phyloP scores from a whole-genome alignment of 2,113 vertebrate species.

The Morone chrysops region DNA sequence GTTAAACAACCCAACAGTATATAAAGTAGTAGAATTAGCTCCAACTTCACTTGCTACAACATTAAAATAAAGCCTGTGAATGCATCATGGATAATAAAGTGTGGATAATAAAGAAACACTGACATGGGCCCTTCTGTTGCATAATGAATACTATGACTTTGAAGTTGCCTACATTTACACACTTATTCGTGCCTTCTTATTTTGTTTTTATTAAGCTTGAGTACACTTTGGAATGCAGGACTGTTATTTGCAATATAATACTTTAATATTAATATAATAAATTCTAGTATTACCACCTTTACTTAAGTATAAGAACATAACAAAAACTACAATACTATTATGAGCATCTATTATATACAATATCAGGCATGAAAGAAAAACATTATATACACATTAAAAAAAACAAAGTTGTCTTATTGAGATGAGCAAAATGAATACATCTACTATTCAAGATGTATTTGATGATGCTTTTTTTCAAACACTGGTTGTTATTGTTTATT shows the following conservation, averaged over 20 bases:
- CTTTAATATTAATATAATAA: background rate
- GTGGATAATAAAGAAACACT: too few species aligned
- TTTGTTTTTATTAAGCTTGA: background rate
- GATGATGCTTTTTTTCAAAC: background rate
- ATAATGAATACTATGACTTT: background rate
- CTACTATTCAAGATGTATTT: background rate
- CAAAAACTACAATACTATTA: background rate
- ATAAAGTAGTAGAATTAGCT: background rate
- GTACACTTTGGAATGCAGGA: background rate
- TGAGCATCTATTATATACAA: background rate
- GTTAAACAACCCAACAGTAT: background rate
- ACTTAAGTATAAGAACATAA: background rate
- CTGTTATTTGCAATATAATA: background rate
- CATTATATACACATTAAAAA: background rate
- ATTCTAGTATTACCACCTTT: background rate
- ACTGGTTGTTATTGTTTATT: background rate
- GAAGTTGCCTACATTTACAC: background rate
- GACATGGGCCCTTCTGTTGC: background rate
- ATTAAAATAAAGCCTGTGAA: too few species aligned
- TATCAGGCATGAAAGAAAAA: background rate
- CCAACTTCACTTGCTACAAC: too few species aligned
- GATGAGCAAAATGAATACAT: background rate
- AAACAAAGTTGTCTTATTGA: background rate
- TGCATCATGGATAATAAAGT: too few species aligned
- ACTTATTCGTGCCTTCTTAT: background rate